Base-by-base conservation (phyloP, 2,797 vertebrate species). In the Synanceia verrucosa region DNA sequence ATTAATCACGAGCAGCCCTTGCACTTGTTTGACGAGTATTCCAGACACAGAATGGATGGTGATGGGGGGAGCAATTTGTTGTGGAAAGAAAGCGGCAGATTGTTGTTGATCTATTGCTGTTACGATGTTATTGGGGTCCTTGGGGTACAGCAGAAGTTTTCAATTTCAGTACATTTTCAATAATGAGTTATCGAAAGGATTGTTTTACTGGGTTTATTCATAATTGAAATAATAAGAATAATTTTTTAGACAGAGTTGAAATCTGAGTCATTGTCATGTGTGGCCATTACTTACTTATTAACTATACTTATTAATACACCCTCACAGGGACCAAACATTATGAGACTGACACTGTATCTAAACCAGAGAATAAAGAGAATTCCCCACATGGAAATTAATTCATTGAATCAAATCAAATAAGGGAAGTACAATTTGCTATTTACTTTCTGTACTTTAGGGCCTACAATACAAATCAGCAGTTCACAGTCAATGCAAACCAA, bases 1-100 rank as follows among this genome's bases (percentile, higher is more conserved):
- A 91, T 93, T 92, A 90, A 92, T 92, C 85, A 89, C 66, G 39
- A 78, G 80, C 85, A 83, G 86, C 82, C 84, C 76, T 64, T 62
- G 81, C 79, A 83, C 85, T 90, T 82, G 86, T 89, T 84, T 88
- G 88, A 75, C 53, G 76, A 82, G 70, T 81, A 82, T 87, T 84
- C 70, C 72, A 87, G 73, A 82, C 68, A 21, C 73, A 82, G 69
- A 67, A 87, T 84, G 70, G 71, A 87, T 88, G 84, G 83, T 31
- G 62, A 82, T 65, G 74, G 53, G 69, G 68, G 80, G 62, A 83
- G 85, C 82, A 84, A 86, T 92, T 90, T 90, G 86, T 83, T 85
- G 74, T 43, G 63, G 82, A 89, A 87, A 88, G 76, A 90, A 89
- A 72, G 83, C 80, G 81, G 76, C 84, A 86, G 86, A 90, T 88